Evolutionary conservation across 2,113 vertebrate species (phyloP).

Genomic region (Catagonus wagneri): DNA sequence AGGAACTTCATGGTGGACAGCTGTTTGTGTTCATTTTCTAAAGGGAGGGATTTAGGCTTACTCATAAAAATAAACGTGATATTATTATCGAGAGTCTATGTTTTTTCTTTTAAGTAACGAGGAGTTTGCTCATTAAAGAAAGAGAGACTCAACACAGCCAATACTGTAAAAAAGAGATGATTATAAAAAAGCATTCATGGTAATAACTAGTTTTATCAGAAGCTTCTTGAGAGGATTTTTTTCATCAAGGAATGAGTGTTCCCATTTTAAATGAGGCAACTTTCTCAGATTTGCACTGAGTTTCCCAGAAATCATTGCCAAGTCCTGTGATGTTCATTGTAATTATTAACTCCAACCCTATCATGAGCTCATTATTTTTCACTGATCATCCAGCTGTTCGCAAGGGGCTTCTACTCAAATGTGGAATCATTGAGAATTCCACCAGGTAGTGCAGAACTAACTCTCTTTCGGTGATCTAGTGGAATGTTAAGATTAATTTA

Average conservation of each 20-base stretch:
- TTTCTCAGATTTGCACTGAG: background rate
- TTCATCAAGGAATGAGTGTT: background rate
- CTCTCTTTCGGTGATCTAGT: background rate
- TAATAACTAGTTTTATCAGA: slow-evolving; percentile 40
- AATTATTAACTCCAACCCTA: background rate
- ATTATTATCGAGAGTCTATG: slow-evolving; percentile 32
- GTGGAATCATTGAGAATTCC: background rate
- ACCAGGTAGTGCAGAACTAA: background rate
- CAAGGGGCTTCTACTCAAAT: background rate
- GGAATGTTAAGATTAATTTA: background rate
- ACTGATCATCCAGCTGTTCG: background rate
- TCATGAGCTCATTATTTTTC: background rate
- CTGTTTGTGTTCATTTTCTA: slow-evolving; percentile 56
- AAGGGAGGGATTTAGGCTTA: slow-evolving; percentile 57
- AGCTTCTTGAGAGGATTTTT: slow-evolving; percentile 23
- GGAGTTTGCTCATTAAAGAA: slow-evolving; percentile 39
- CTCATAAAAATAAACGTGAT: slow-evolving; percentile 56
- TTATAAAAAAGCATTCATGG: background rate
- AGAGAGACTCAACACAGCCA: background rate
- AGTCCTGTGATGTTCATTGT: background rate
- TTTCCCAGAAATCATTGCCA: background rate
- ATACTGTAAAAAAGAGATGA: background rate
- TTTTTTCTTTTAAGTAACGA: slow-evolving; percentile 47
- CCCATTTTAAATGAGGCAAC: background rate
- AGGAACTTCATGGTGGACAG: slow-evolving; percentile 37